These are phyloP conservation scores for Latrodectus geometricus DNA, from an alignment of 1,140 invertebrate genomes.

Conservation along the genomic window DNA sequence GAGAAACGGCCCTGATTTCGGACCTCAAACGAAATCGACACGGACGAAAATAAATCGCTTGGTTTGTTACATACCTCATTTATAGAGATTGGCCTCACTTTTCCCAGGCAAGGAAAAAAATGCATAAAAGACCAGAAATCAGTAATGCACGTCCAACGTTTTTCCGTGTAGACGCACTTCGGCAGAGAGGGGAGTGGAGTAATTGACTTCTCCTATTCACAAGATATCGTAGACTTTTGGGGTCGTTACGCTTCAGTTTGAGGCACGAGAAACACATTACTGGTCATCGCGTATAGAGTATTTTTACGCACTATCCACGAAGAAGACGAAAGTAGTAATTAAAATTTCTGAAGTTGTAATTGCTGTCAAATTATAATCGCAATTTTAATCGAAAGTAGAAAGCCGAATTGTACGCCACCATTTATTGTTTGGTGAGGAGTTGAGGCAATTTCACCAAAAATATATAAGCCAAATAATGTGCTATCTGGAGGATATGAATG, in stretches of 20 bases:
- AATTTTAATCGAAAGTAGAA: no score
- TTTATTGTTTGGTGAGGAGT: no score
- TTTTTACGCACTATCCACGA: no score
- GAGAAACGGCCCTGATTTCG: neutral
- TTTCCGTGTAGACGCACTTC: neutral
- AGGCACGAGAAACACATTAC: neutral
- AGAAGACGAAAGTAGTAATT: no score
- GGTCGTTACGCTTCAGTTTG: neutral
- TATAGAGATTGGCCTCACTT: constrained; percentile 19
- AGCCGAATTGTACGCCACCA: no score
- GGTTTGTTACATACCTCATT: neutral
- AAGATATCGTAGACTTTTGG: neutral
- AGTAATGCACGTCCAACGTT: neutral
- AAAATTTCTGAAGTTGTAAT: no score
- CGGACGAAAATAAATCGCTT: constrained; percentile 16
- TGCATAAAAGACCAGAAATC: neutral
- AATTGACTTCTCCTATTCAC: neutral
- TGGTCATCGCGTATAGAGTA: neutral
- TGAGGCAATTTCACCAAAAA: no score
- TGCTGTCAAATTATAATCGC: no score
- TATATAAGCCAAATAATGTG: no score
- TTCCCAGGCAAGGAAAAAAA: neutral
- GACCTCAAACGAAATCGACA: neutral
- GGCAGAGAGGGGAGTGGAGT: neutral
- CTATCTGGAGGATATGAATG: no score